Conservation (phyloP, 2,888 invertebrate species). For the Monopis laevigella region DNA sequence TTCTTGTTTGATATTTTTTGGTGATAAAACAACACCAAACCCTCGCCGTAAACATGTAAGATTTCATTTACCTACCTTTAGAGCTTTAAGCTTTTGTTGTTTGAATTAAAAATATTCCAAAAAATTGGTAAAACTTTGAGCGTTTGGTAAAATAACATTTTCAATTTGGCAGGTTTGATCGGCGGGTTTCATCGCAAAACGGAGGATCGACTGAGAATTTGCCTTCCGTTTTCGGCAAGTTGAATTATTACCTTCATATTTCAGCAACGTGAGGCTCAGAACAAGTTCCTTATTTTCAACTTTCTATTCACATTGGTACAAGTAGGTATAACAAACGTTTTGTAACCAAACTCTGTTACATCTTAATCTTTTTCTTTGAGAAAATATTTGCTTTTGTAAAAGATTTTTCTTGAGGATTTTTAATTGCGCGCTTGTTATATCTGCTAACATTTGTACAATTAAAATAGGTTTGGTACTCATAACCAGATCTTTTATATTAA, state of each 20-base stretch:
- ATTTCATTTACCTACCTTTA: not conserved
- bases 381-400: not conserved
- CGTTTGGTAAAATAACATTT: slow-evolving; percentile 31
- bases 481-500: no score
- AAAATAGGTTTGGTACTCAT: no score
- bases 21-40: no score
- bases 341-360: slow-evolving; percentile 3
- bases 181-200: slow-evolving; percentile 44
- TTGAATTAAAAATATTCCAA: no score
- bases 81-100: slow-evolving; percentile 5
- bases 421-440: no score
- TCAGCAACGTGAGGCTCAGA: slow-evolving; percentile 42
- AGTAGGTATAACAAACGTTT: slow-evolving; percentile 4
- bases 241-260: slow-evolving; percentile 55
- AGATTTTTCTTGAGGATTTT: no score
- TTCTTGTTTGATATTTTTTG: no score
- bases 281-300: slow-evolving; percentile 48
- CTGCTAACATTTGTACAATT: no score
- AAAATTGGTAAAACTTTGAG: no score
- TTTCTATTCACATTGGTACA: slow-evolving; percentile 21
- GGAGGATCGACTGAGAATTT: slow-evolving; percentile 40
- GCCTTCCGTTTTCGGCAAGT: slow-evolving; percentile 33
- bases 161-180: slow-evolving; percentile 39
- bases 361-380: not conserved
- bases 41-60: no score